phyloP scores from a whole-genome alignment of 2,888 invertebrate genomes.

The Dusona sp. region DNA sequence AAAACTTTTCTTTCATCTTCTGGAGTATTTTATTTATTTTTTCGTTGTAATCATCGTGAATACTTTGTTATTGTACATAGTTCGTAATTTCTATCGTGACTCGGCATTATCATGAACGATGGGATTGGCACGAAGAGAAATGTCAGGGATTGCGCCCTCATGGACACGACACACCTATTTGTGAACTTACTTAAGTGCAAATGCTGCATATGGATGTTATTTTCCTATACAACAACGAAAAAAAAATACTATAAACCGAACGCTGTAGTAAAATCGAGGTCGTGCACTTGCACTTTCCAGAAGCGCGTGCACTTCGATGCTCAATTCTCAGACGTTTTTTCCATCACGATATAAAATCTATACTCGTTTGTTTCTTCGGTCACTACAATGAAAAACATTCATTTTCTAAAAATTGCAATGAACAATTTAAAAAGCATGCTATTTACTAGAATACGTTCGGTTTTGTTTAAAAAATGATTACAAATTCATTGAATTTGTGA shows the following conservation, averaged over 20 bases:
- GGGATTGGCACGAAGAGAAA: conserved; percentile 46
- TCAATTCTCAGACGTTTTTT: conserved; percentile 12
- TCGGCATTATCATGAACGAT: conserved; percentile 54
- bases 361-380: neutral
- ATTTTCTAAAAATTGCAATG: neutral
- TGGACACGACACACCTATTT: conserved; percentile 38
- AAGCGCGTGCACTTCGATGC: conserved; percentile 56
- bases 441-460: no score
- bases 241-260: conserved; percentile 24
- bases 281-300: conserved; percentile 67
- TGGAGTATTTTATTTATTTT: neutral
- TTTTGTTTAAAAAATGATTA: neutral
- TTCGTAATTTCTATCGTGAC: conserved; percentile 29
- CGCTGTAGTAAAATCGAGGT: conserved; percentile 43
- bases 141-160: conserved; percentile 59
- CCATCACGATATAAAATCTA: neutral
- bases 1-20: neutral
- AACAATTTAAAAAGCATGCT: neutral
- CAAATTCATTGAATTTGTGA: neutral
- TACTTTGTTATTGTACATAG: conserved; percentile 10
- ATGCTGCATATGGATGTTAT: neutral
- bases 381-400: no score
- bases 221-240: neutral
- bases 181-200: conserved; percentile 16
- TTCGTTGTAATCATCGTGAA: neutral